Base-by-base conservation (phyloP, 1,140 invertebrate species). In the Nasonia longicornis region DNA sequence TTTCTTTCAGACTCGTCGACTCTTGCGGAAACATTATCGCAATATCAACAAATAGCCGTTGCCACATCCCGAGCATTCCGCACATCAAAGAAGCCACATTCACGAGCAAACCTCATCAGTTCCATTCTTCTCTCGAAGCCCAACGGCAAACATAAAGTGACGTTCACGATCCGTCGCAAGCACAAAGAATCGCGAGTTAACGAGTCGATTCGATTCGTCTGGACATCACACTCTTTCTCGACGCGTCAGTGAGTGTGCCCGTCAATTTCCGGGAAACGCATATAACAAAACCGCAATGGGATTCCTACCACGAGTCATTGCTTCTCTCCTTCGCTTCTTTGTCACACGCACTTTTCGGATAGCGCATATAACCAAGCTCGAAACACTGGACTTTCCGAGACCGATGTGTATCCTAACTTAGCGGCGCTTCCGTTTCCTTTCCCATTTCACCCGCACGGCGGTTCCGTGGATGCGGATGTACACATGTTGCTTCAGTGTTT, bases 281-380 rank as follows among this genome's bases (percentile, higher is more conserved):
- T 42, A 48, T 14, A 48, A 58, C 35, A 71, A 73, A 58, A 74
- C 72, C 72, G 48, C 72, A 74, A 7, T n/a, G 72, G 26, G 52
- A 74, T 58, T 74, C 48, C 72, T 26, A 31, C n/a, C 26, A 7
- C 69, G 8, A 42, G 29, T 12, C 42, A 26, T 48, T 52, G 22
- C 22, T 14, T 52, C 14, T 63, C 16, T 26, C 52, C 20, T 12
- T 58, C 73, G 29, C 31, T 20, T 0, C 20, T 38, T 70, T 69
- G 69, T 16, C 35, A 42, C 26, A 20, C 31, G 69, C 7, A 70
- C 14, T 70, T 38, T 70, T 35, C 69, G 8, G 16, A 35, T 35
- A 35, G 38, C 14, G n/a, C 12, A 70, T 29, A 7, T 29, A 20
- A 3, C 52, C 20, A 58, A 58, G 52, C 20, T 58, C 3, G 52